Evolutionary conservation across 2,113 vertebrate genomes (phyloP).

Genomic region (Clarias gariepinus): DNA sequence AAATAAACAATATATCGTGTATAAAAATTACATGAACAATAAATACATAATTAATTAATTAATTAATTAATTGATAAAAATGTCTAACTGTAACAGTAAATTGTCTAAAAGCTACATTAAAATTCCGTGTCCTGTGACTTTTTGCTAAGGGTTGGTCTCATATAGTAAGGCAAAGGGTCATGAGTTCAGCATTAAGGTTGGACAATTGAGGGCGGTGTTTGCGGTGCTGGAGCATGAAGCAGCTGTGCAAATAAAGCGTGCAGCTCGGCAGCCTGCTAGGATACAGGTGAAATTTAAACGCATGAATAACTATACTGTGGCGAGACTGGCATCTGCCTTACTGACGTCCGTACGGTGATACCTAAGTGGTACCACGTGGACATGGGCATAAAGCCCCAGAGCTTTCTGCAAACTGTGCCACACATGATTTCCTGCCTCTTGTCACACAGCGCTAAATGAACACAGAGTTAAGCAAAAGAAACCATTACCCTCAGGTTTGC

Average conservation of each 20-base stretch:
- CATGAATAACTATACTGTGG: slow-evolving; percentile 70
- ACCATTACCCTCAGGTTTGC: slow-evolving; percentile 54
- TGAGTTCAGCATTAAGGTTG: slow-evolving; percentile 58
- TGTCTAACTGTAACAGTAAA: background rate
- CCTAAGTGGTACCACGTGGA: slow-evolving; percentile 37
- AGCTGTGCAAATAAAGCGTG: slow-evolving; percentile 69
- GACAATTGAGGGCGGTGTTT: slow-evolving; percentile 63
- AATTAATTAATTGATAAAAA: no score
- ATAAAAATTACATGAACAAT: no score
- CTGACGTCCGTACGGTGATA: slow-evolving; percentile 25
- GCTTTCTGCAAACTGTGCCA: slow-evolving; percentile 7
- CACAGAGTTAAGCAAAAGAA: background rate
- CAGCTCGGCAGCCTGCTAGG: slow-evolving; percentile 7
- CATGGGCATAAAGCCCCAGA: slow-evolving; percentile 28
- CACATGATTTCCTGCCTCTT: slow-evolving; percentile 30
- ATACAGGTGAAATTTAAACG: slow-evolving; percentile 58
- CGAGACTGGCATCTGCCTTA: slow-evolving; percentile 41
- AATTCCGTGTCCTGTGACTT: slow-evolving; percentile 7
- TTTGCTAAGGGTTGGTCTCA: slow-evolving; percentile 17
- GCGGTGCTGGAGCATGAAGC: slow-evolving; percentile 49
- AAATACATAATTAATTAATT: no score
- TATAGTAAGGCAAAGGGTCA: slow-evolving; percentile 56
- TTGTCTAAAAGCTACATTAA: background rate
- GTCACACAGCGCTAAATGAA: background rate
- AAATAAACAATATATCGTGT: no score